phyloP scores from a whole-genome alignment of 2,113 vertebrate genomes.

The Acanthochromis polyacanthus region DNA sequence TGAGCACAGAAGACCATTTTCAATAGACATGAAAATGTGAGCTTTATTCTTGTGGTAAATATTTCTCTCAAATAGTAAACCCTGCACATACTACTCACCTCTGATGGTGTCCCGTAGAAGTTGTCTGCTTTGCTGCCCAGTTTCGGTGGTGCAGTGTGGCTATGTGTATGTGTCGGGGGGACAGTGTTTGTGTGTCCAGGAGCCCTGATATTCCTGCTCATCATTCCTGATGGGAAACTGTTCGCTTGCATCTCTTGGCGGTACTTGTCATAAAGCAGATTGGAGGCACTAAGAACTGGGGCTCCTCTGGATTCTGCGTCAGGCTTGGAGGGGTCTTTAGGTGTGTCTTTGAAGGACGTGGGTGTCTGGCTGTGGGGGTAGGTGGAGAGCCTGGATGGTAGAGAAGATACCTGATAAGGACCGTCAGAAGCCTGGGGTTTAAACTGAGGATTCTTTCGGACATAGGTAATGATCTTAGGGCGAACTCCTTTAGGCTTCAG shows the following conservation, averaged over 20 bases:
- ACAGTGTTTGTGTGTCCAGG: constrained; percentile 86
- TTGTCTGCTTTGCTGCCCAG: constrained; percentile 84
- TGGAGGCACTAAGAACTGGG: constrained; percentile 84
- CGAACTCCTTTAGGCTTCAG: constrained; percentile 93
- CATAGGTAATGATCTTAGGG: constrained; percentile 98
- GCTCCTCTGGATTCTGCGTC: constrained; percentile 77
- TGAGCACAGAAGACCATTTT: no score
- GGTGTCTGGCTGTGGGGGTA: constrained; percentile 79
- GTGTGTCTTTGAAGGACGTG: constrained; percentile 67
- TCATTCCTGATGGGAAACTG: constrained; percentile 87
- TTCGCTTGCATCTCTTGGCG: constrained; percentile 91
- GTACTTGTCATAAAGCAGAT: constrained; percentile 90
- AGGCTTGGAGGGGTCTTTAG: constrained; percentile 76
- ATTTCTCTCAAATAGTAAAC: background rate
- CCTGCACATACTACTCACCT: constrained; percentile 61
- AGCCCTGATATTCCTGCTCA: constrained; percentile 89
- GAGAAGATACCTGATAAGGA: constrained; percentile 86
- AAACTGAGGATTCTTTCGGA: constrained; percentile 91
- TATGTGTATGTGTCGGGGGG: constrained; percentile 69
- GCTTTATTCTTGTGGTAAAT: background rate
- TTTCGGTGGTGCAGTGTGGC: constrained; percentile 88
- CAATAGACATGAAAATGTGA: background rate
- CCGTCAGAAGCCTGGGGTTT: constrained; percentile 87
- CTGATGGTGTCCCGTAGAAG: constrained; percentile 83
- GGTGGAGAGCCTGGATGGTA: constrained; percentile 84